phyloP scores from a whole-genome alignment of 2,113 vertebrate genomes.

The Panthera uncia region DNA sequence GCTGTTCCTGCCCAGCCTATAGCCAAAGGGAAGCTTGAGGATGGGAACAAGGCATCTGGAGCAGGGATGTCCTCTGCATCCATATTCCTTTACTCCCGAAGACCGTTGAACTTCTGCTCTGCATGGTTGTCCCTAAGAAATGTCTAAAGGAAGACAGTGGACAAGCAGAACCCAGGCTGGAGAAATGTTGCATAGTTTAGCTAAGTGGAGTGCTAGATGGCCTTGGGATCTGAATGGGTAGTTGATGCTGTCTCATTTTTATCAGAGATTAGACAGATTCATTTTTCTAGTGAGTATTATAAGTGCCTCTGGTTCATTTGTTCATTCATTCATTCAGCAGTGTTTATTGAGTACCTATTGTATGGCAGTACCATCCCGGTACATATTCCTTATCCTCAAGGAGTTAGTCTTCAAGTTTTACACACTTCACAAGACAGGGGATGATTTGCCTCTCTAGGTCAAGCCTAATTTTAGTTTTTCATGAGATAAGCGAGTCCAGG shows the following conservation, averaged over 20 bases:
- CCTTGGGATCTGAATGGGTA: not conserved
- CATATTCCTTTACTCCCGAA: not conserved
- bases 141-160: not conserved
- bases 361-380: not conserved
- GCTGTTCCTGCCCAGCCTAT: not conserved
- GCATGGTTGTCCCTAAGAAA: not conserved
- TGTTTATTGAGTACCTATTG: not conserved
- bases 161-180: not conserved
- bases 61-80: not conserved
- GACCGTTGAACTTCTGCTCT: not conserved
- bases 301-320: not conserved
- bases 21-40: not conserved
- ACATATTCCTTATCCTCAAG: not conserved
- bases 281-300: not conserved
- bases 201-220: not conserved
- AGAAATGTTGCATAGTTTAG: not conserved
- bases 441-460: not conserved
- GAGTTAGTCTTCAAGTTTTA: not conserved
- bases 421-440: not conserved
- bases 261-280: not conserved
- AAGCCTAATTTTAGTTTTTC: not conserved
- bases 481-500: not conserved
- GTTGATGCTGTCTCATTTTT: not conserved
- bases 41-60: not conserved
- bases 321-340: not conserved